Evolutionary conservation across 2,797 vertebrate species (phyloP).

Genomic region (Lutjanus campechanus): DNA sequence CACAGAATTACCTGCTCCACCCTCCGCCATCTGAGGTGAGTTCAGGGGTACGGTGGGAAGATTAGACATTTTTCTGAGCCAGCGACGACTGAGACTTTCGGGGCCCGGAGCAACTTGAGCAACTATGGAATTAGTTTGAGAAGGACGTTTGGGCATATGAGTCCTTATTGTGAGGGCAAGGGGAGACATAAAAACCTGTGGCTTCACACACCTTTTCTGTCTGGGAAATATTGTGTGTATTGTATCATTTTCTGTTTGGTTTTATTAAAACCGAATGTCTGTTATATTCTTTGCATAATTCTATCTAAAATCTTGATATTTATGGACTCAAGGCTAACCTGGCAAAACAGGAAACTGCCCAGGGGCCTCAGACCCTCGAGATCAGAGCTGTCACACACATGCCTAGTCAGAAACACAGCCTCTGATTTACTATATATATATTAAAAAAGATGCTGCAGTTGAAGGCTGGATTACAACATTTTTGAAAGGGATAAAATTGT

Average conservation of each 20-base stretch:
- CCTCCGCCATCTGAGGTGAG: constrained; percentile 42
- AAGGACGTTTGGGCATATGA: not conserved
- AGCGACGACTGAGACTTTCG: constrained; percentile 23
- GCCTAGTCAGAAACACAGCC: too few species aligned
- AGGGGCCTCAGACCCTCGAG: not conserved
- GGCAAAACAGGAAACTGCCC: not conserved
- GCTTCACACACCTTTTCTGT: constrained; percentile 1
- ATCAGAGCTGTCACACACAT: too few species aligned
- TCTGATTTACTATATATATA: too few species aligned
- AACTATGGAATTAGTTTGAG: constrained; percentile 6
- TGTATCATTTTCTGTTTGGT: not conserved
- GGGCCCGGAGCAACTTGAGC: constrained; percentile 14
- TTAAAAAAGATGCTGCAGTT: too few species aligned
- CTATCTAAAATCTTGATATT: not conserved
- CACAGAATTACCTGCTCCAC: constrained; percentile 61
- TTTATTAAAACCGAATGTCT: not conserved
- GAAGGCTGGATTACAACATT: too few species aligned
- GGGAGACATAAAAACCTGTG: not conserved
- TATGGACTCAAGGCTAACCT: not conserved
- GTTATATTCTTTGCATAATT: not conserved
- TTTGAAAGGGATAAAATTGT: too few species aligned
- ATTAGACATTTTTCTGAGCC: constrained; percentile 42
- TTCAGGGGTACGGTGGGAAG: constrained; percentile 41
- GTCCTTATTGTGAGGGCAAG: not conserved
- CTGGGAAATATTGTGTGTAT: not conserved